Evolutionary conservation across 2,888 invertebrate species (phyloP), one percentile per base, ranked within the genome.

Genomic region (Orchesella flavescens): DNA sequence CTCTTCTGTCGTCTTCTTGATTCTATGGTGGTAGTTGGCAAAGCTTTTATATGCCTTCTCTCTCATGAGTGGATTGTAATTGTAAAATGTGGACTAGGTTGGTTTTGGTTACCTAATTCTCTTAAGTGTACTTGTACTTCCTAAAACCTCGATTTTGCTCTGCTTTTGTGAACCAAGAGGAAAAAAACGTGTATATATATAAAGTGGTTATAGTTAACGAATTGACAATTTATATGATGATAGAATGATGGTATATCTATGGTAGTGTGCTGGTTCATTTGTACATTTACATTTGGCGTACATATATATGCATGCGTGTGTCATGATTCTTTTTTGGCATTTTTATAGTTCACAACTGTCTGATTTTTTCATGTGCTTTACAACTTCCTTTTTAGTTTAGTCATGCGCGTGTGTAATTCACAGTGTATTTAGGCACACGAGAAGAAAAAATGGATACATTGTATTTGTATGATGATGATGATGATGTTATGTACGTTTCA

Each of bases 381-480:
- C 63, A 71, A 71, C 78, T 78, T 78, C 78, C 78, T 78, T 71
- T n/a, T 49, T 49, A 71, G 34, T 61, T 66, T 69, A 59, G 59
- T 77, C 77, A 69, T 77, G 69, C 71, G 71, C 71, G 49, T 71
- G 71, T 63, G 63, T 15, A 44, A 69, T 69, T 69, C 53, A 49
- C n/a, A 61, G 24, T 21, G 61, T 61, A n/a, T 61, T 23, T n/a
- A 49, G 49, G 49, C 12, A 49, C 49, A 10, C 15, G 12, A 49
- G 49, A 49, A 15, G 34, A 34, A 34, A 34, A 34, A 34, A 34
- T 34, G 34, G 34, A 34, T 19, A 34, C 34, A 15, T 21, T 61
- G 23, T 57, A 15, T 13, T 7, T 34, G 34, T 15, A 34, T 63
- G 12, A 43, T 17, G 44, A 44, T 17, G 44, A 19, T 46, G 4